These are phyloP conservation scores for Molossus molossus DNA, from an alignment of 2,797 vertebrate species.

Conservation along the genomic window DNA sequence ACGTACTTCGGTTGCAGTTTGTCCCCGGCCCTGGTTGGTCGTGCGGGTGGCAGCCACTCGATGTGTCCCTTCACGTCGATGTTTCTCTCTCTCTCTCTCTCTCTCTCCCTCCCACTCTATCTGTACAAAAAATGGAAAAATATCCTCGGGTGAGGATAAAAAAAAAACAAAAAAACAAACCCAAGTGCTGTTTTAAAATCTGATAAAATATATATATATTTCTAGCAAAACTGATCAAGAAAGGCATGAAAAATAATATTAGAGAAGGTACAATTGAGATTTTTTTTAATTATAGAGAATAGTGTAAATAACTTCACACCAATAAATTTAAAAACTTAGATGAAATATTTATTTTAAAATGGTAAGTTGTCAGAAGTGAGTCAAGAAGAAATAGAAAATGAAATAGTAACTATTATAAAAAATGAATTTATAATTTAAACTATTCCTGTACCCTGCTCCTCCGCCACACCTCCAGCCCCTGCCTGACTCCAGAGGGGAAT, in stretches of 20 bases:
- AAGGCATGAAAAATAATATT: slow-evolving; percentile 10
- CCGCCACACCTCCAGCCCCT: not conserved
- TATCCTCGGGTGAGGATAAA: no score
- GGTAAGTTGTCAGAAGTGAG: not conserved
- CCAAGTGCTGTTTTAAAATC: not conserved
- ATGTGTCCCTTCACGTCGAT: no score
- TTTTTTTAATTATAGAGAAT: not conserved
- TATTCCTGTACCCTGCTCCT: not conserved
- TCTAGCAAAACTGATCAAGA: slow-evolving; percentile 35
- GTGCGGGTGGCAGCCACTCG: no score
- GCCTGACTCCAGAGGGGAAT: not conserved
- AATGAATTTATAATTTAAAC: not conserved
- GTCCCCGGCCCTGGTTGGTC: no score
- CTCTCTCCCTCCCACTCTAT: no score
- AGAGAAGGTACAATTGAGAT: not conserved
- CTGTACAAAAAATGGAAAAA: no score
- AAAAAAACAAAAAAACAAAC: no score
- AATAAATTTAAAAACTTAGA: not conserved
- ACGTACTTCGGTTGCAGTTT: no score
- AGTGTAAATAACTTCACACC: not conserved
- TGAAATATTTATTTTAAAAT: not conserved
- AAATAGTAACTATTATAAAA: not conserved
- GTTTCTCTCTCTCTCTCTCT: no score
- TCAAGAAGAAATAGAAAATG: slow-evolving; percentile 8
- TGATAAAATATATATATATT: slow-evolving; percentile 1